phyloP scores from a whole-genome alignment of 2,797 vertebrate genomes.

The Coracias cyanogaster region DNA sequence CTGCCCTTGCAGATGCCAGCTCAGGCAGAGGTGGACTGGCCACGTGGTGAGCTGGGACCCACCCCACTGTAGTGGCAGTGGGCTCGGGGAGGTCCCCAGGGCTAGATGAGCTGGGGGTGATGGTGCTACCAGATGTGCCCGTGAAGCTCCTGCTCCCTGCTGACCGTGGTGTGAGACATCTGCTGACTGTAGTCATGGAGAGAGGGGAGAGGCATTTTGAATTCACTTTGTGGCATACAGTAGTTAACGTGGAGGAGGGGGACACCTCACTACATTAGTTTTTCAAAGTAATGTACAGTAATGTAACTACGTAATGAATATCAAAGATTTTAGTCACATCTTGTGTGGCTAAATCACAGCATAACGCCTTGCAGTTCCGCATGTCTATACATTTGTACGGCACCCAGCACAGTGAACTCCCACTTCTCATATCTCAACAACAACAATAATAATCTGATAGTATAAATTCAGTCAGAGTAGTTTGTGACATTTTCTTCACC shows the following conservation, averaged over 20 bases:
- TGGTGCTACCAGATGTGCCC: not conserved
- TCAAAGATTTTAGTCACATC: not conserved
- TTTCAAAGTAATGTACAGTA: not conserved
- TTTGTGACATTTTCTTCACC: not conserved
- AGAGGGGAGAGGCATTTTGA: not conserved
- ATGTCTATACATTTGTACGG: not conserved
- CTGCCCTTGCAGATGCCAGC: not conserved
- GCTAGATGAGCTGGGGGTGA: not conserved
- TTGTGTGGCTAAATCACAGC: not conserved
- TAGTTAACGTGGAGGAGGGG: no score
- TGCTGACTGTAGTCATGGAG: not conserved
- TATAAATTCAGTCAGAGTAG: not conserved
- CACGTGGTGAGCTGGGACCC: fast-evolving
- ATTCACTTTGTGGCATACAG: not conserved
- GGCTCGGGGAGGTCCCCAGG: not conserved
- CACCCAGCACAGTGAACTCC: not conserved
- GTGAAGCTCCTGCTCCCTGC: not conserved
- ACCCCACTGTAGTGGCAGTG: not conserved
- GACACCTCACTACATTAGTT: not conserved
- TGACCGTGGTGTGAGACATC: not conserved
- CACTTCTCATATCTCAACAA: not conserved
- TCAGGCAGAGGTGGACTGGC: not conserved
- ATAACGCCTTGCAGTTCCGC: not conserved
- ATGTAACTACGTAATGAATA: not conserved
- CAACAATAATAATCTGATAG: not conserved